phyloP scores from a whole-genome alignment of 1,140 invertebrate species.

The Temnothorax curvispinosus region DNA sequence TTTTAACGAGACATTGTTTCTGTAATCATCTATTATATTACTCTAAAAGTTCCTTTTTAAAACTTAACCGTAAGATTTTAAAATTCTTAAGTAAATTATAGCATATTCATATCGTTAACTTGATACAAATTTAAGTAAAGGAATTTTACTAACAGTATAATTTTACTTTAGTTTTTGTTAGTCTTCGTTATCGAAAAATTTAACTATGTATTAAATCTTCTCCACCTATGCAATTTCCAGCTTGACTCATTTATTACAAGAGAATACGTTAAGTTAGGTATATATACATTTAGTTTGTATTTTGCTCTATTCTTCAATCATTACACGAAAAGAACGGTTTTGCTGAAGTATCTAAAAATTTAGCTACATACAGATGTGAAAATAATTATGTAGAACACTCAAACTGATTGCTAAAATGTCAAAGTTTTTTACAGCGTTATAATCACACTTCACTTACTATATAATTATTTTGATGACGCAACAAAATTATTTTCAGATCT shows the following conservation, averaged over 20 bases:
- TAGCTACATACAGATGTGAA: too few species aligned
- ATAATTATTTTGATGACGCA: too few species aligned
- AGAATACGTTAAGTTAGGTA: background rate
- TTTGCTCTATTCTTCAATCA: background rate
- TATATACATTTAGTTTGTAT: background rate
- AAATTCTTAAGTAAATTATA: background rate
- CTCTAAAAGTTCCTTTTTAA: background rate
- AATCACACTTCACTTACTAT: too few species aligned
- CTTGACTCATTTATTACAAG: too few species aligned
- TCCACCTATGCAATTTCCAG: background rate
- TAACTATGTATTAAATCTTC: background rate
- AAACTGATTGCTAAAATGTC: too few species aligned
- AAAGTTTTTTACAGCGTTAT: too few species aligned
- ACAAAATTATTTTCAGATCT: too few species aligned
- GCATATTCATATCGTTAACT: background rate
- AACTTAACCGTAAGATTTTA: background rate
- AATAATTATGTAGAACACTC: too few species aligned
- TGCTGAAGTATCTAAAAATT: too few species aligned
- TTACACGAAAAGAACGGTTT: too few species aligned
- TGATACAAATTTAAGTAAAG: background rate
- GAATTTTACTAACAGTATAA: background rate
- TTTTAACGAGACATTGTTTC: slow-evolving; percentile 36
- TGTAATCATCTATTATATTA: background rate
- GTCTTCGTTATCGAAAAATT: background rate
- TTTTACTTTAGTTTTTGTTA: background rate